Evolutionary conservation across 92 coral and sea anemone genomes (phyloP), one percentile per base, ranked within the genome.

Genomic region (Ricordea florida): DNA sequence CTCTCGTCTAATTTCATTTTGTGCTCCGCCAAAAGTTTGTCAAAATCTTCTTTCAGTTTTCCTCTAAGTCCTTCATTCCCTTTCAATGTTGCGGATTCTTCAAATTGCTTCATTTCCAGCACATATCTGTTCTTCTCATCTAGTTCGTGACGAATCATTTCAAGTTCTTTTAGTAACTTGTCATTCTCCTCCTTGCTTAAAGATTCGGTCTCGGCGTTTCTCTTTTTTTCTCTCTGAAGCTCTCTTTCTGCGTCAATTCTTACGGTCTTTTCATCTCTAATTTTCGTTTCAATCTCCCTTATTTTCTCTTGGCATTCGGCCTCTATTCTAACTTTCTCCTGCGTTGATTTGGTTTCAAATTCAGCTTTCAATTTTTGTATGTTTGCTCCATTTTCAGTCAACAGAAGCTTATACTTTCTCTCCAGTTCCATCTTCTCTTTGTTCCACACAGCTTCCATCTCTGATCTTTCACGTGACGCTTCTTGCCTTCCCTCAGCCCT

Each of bases 51-150:
- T 24, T 84, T 88, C 6, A 94, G 90, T 30, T 79, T 91, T 10
- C 94, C 94, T 20, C 81, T 89, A 1, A 94, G 89, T 20, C 97
- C 97, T 20, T 94, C 93, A 29, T 80, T 81, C 10, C 98, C 98
- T 18, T 70, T 87, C 10, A 43, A 62, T 31, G 83, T 78, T 57
- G 91, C 70, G 6, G 62, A 78, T 47, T 91, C 97, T 36, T 88
- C 94, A 35, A 82, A 44, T 13, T 81, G 84, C 40, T 78, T 85
- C 66, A 91, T 57, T 32, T 91, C 88, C 52, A 69, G 35, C n/a
- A 64, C 42, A 13, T 57, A 62, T 44, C 80, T 89, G 24, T 82
- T 82, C 34, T 90, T 83, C 40, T 91, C 93, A 25, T 83, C 89
- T 9, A 91, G 80, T 70, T 91, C 92, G 17, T 66, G 45, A 8